Percentiles rank a stretch among this genome's conserved stretches.
Evolutionary conservation across 2,888 invertebrate genomes (phyloP).

Genomic region (Agrochola circellaris): DNA sequence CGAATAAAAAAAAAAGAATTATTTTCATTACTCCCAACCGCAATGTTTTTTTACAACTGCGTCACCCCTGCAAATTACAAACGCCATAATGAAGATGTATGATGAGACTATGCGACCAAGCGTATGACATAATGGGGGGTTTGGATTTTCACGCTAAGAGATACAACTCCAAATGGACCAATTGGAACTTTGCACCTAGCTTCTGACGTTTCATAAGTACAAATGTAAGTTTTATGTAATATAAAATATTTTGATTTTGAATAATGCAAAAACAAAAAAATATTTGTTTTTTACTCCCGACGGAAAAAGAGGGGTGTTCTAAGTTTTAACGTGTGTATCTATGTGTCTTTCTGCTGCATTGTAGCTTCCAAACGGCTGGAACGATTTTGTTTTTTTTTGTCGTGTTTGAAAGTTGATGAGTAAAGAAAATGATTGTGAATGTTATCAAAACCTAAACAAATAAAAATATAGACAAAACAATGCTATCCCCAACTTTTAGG

Average conservation of each 20-base stretch:
- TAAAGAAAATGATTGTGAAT: background rate
- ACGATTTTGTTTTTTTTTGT: background rate
- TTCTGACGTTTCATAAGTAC: too few relatives aligned
- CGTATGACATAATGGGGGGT: too few relatives aligned
- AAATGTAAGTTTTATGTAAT: too few relatives aligned
- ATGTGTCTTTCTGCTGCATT: background rate
- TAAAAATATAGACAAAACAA: constrained; percentile 1
- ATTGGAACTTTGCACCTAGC: too few relatives aligned
- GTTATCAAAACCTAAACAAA: background rate
- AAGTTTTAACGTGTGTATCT: background rate
- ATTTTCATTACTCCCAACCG: constrained; percentile 58
- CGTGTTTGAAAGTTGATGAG: background rate
- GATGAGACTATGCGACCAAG: constrained; percentile 20
- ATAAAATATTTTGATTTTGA: background rate
- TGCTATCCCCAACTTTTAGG: background rate
- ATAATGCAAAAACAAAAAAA: background rate
- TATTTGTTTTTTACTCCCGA: background rate
- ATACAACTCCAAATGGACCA: too few relatives aligned
- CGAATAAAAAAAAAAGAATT: constrained; percentile 57
- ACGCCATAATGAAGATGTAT: constrained; percentile 62
- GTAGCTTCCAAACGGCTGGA: background rate
- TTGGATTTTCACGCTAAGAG: background rate
- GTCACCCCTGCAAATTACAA: constrained; percentile 64
- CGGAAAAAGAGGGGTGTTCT: background rate
- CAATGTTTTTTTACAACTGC: constrained; percentile 55